Conservation (phyloP, 37 sponge, comb jelly and placozoan species). For the Geodia barretti region DNA sequence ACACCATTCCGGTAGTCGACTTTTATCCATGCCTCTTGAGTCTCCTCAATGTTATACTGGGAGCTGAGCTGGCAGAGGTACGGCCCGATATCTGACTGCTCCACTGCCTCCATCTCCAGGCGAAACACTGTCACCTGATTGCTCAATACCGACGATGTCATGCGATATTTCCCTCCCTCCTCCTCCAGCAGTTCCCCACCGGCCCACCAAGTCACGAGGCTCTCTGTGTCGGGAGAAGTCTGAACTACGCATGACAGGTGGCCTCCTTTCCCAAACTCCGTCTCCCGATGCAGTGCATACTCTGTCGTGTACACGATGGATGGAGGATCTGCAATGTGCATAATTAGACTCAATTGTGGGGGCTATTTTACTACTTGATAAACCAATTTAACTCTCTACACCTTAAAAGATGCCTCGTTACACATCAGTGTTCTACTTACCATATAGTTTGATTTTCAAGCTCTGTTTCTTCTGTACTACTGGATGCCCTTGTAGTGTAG, state of each 20-base stretch:
- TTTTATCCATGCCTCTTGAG: slow-evolving; percentile 25
- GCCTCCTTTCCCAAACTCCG: slow-evolving; percentile 14
- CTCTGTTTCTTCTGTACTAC: slow-evolving; percentile 17
- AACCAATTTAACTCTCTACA: no score
- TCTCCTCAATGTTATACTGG: not conserved
- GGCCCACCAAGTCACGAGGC: slow-evolving; percentile 17
- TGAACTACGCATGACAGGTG: slow-evolving; percentile 24
- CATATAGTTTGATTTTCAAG: not conserved
- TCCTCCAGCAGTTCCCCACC: not conserved
- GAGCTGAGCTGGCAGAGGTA: slow-evolving; percentile 33
- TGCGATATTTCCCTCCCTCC: not conserved
- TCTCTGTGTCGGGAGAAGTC: slow-evolving; percentile 17
- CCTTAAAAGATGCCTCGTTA: no score
- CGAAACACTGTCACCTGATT: not conserved
- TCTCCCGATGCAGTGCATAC: not conserved
- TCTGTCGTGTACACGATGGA: slow-evolving; percentile 37
- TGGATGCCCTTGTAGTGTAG: not conserved
- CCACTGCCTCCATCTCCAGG: not conserved
- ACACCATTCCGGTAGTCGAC: slow-evolving; percentile 11
- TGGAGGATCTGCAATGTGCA: slow-evolving; percentile 14
- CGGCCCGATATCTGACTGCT: slow-evolving; percentile 31
- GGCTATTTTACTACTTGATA: no score
- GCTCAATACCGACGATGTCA: not conserved
- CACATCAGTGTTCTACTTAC: slow-evolving; percentile 21
- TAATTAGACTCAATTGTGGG: not conserved